Conservation (phyloP, 2,113 vertebrate species). For the Pholis gunnellus region DNA sequence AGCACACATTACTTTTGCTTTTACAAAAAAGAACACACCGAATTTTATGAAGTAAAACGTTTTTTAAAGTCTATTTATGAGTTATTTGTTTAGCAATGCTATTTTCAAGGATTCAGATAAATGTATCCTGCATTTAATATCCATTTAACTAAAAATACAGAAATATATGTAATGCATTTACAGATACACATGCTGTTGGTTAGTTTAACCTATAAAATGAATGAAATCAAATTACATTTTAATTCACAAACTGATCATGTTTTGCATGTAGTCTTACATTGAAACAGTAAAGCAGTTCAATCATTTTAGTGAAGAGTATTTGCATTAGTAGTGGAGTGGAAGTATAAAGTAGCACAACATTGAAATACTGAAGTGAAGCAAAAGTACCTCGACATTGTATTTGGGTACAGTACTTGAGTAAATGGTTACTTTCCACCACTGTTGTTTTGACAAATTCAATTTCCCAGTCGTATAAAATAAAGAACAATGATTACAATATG, state of each 20-base stretch:
- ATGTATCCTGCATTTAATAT: neutral
- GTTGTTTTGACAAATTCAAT: neutral
- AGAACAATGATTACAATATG: neutral
- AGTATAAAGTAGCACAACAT: neutral
- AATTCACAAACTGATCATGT: too few relatives aligned
- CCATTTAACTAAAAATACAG: neutral
- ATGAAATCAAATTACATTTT: too few relatives aligned
- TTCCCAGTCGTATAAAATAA: neutral
- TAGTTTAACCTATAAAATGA: neutral
- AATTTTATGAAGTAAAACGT: neutral
- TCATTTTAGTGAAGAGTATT: neutral
- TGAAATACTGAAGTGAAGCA: neutral
- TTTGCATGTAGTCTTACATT: neutral
- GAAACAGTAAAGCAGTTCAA: neutral
- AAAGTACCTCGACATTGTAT: neutral
- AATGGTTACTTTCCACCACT: neutral
- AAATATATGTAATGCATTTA: too few relatives aligned
- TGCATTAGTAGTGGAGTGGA: neutral
- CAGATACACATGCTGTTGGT: neutral
- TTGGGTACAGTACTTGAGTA: neutral
- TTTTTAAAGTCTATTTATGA: neutral
- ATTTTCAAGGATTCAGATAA: neutral
- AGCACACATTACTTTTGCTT: neutral
- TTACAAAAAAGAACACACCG: neutral
- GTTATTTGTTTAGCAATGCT: neutral